Conservation (phyloP, 1,140 invertebrate genomes). For the Chironomus tepperi region DNA sequence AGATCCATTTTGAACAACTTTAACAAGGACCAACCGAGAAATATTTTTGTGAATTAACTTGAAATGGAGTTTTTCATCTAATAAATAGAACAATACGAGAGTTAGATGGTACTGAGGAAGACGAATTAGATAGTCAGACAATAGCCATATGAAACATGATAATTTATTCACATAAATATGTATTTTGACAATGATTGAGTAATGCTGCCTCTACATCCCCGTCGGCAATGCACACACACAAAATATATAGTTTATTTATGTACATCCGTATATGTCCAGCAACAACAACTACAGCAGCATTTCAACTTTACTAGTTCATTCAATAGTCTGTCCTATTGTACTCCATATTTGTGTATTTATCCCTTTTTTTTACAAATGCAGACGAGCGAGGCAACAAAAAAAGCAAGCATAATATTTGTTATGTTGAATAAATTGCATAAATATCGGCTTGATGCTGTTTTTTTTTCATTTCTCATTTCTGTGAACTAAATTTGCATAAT, state of each 20-base stretch:
- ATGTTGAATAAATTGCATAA: conserved; percentile 9
- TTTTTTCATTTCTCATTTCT: not conserved
- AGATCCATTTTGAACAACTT: no score
- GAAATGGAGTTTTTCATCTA: no score
- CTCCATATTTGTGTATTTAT: not conserved
- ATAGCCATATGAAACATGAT: not conserved
- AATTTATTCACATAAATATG: conserved; percentile 22
- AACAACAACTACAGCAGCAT: not conserved
- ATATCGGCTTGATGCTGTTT: conserved; percentile 11
- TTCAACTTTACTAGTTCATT: not conserved
- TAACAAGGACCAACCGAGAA: no score
- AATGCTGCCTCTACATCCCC: not conserved
- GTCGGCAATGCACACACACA: not conserved
- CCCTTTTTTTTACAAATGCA: not conserved
- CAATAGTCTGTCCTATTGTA: not conserved
- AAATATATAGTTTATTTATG: no score
- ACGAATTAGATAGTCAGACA: conserved; percentile 4
- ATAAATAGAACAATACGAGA: not conserved
- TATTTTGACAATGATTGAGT: conserved; percentile 23
- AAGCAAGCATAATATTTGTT: not conserved
- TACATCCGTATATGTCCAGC: not conserved
- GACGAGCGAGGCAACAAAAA: not conserved
- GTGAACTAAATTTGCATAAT: not conserved
- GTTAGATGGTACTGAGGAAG: not conserved
- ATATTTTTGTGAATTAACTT: no score